phyloP scores from a whole-genome alignment of 1,140 invertebrate species.

The Drosophila punjabiensis region DNA sequence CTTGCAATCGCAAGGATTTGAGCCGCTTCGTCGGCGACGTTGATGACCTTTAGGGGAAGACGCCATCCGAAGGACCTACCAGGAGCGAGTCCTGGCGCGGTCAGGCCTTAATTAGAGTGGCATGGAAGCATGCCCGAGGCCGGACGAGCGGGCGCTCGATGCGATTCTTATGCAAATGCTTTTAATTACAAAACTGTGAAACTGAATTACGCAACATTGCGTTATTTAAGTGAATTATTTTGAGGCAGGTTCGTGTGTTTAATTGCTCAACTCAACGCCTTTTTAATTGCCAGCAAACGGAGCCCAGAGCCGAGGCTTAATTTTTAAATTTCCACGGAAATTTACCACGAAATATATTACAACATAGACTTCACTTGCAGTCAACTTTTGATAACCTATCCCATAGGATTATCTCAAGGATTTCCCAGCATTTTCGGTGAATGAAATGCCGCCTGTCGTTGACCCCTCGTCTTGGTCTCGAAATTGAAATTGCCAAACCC shows the following conservation, averaged over 20 bases:
- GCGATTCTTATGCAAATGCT: slow-evolving; percentile 81
- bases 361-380: slow-evolving; percentile 57
- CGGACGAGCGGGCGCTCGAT: slow-evolving; percentile 15
- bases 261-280: slow-evolving; percentile 79
- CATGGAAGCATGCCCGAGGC: slow-evolving; percentile 74
- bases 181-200: slow-evolving; percentile 84
- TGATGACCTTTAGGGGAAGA: slow-evolving; percentile 69
- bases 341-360: slow-evolving; percentile 51
- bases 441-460: slow-evolving; percentile 12
- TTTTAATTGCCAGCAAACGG: slow-evolving; percentile 67
- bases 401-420: slow-evolving; percentile 18
- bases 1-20: background rate
- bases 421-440: background rate
- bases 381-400: slow-evolving; percentile 3
- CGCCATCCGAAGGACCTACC: background rate
- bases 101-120: slow-evolving; percentile 67
- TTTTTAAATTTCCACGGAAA: slow-evolving; percentile 45
- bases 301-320: slow-evolving; percentile 11
- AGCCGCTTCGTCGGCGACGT: slow-evolving; percentile 36
- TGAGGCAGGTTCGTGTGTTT: slow-evolving; percentile 71
- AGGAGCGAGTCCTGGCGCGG: slow-evolving; percentile 7
- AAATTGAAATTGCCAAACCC: slow-evolving; percentile 39
- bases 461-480: slow-evolving; percentile 9
- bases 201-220: slow-evolving; percentile 81
- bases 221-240: slow-evolving; percentile 76